phyloP scores from a whole-genome alignment of 2,888 invertebrate species.

The Peribatodes rhomboidaria region DNA sequence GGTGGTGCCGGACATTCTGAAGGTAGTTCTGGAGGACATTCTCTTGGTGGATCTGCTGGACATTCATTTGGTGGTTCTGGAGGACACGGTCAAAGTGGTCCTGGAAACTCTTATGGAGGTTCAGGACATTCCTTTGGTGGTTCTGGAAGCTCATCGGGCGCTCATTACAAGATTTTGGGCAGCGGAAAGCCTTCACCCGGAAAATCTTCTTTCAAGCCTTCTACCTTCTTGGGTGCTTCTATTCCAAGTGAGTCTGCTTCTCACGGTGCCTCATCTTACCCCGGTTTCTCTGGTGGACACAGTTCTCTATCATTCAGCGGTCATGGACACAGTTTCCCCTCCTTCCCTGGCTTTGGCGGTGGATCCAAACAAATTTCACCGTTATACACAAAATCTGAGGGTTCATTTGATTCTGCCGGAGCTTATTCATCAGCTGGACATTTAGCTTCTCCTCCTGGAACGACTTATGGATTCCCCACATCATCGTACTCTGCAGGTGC shows the following conservation, averaged over 20 bases:
- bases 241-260: conserved; percentile 69
- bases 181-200: conserved; percentile 63
- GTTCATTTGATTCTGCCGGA: conserved; percentile 66
- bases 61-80: conserved; percentile 33
- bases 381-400: conserved; percentile 68
- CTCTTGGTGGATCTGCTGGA: conserved; percentile 37
- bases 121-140: conserved; percentile 60
- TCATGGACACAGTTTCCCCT: conserved; percentile 65
- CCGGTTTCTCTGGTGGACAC: conserved; percentile 62
- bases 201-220: conserved; percentile 79
- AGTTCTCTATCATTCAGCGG: conserved; percentile 60
- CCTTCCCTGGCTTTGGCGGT: conserved; percentile 65
- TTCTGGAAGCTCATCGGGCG: conserved; percentile 35
- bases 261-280: conserved; percentile 62
- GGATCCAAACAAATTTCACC: conserved; percentile 69
- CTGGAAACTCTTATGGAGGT: conserved; percentile 55
- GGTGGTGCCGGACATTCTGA: conserved; percentile 40
- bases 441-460: conserved; percentile 66
- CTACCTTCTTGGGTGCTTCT: conserved; percentile 77
- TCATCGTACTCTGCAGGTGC: conserved; percentile 63
- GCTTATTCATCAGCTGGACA: conserved; percentile 72
- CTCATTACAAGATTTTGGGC: conserved; percentile 60
- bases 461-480: conserved; percentile 70
- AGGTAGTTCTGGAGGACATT: conserved; percentile 49
- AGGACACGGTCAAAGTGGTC: conserved; percentile 44